Base-by-base conservation (phyloP, 2,888 invertebrate species). In the Tortricodes alternella region DNA sequence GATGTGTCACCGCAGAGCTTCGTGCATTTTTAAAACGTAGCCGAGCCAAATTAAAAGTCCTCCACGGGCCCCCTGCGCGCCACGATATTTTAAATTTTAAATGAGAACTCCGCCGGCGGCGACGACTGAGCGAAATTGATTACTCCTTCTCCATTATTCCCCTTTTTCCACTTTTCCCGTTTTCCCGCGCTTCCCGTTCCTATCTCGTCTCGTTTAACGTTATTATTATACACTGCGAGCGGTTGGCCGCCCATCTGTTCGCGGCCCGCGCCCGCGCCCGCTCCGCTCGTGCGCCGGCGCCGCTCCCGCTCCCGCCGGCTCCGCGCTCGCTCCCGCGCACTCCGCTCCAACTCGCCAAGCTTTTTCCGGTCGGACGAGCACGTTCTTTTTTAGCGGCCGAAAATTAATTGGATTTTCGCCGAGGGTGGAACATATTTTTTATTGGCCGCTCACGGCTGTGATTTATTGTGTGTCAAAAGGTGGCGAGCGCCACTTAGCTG, bases 321-420 rank as follows among this genome's bases (percentile, higher is more conserved):
- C 63, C 27, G 50, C 23, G 49, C 38, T 53, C 48, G 50, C 55
- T 63, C 63, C 41, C 59, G 60, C 69, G 68, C 71, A 65, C 53
- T 68, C 67, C 69, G 72, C 75, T 64, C 72, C 66, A 60, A 60
- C 61, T 65, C 58, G 66, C 69, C 70, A 68, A 82, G 83, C 82
- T 86, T 87, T 87, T 83, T 80, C 83, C 85, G 83, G 83, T 84
- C 78, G 82, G 83, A 77, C 76, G 83, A 70, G 78, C 81, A 74
- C 79, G 83, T 79, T 85, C 84, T 84, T 89, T 89, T 89, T 88
- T 85, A 82, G 81, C 83, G 78, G 80, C 82, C 87, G 87, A 88
- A 89, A 90, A 89, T 90, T 90, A 90, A 90, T 90, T 90, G 89
- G 89, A 89, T 89, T 89, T 89, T 87, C 88, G 84, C 85, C 82